Base-by-base conservation (phyloP, 1,140 invertebrate species). In the Heliconius hermathena region DNA sequence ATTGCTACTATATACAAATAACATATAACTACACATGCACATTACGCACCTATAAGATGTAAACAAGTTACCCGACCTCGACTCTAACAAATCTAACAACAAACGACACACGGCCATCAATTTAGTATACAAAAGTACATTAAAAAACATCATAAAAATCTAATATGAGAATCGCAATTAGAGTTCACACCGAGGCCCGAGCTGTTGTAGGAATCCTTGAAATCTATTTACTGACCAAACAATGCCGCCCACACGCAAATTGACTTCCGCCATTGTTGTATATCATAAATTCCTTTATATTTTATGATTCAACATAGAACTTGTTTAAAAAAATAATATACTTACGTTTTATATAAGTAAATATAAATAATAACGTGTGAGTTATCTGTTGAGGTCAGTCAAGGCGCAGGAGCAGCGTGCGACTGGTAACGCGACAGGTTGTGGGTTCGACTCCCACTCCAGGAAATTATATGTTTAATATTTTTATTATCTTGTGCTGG, bases 151-250 rank as follows among this genome's bases (percentile, higher is more conserved):
- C 22, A 66, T 66, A 66, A 66, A 66, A 66, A 66, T 66, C 0
- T 16, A 16, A 66, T 29, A 26, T 60, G 33, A 2, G 70, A 16
- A 38, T 13, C 20, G 46, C 60, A 76, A 46, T 76, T 46, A 41
- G 26, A 70, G 60, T 60, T 76, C 33, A 70, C 46, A 70, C 29
- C 60, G 36, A 46, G 20, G 29, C 22, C 29, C 60, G 22, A 70
- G 71, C 36, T 13, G 36, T 11, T 22, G 60, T 66, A 76, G 66
- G 60, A 79, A 75, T 79, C 78, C 78, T 79, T 79, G 78, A 79
- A 75, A 75, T 79, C 41, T 78, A 79, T 79, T 79, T 74, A 71
- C 57, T 71, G 52, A 70, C 73, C 73, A 79, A 79, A 66, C 73
- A 60, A 77, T 72, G 36, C 78, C 78, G 60, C 78, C 78, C 60